Percentiles rank a stretch among this genome's conserved stretches.
Conservation (phyloP, 2,888 invertebrate species). For the Escarpia spicata region DNA sequence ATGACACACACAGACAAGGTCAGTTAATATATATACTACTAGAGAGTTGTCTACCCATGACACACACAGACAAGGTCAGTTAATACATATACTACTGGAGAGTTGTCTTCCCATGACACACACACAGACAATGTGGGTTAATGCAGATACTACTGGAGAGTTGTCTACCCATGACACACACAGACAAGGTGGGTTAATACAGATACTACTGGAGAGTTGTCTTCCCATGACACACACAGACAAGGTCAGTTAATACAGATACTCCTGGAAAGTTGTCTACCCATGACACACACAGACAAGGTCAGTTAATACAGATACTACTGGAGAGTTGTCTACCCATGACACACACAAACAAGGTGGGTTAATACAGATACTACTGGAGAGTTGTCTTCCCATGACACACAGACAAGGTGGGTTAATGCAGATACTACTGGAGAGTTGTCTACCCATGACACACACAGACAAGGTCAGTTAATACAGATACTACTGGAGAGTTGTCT, state of each 20-base stretch:
- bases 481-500: slow-evolving; percentile 72
- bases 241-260: slow-evolving; percentile 17
- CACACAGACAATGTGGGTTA: slow-evolving; percentile 66
- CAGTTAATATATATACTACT: too few species aligned
- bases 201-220: slow-evolving; percentile 74
- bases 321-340: slow-evolving; percentile 78
- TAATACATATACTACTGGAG: slow-evolving; percentile 94
- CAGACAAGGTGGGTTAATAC: slow-evolving; percentile 23
- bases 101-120: slow-evolving; percentile 84
- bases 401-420: slow-evolving; percentile 24
- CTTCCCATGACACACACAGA: slow-evolving; percentile 78
- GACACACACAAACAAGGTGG: slow-evolving; percentile 69
- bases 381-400: slow-evolving; percentile 82
- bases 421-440: slow-evolving; percentile 65
- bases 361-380: neutral
- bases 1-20: too few species aligned
- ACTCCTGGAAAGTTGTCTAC: slow-evolving; percentile 77
- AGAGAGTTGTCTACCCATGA: too few species aligned
- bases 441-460: slow-evolving; percentile 80
- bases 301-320: slow-evolving; percentile 7
- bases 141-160: slow-evolving; percentile 69
- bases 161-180: slow-evolving; percentile 83
- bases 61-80: too few species aligned
- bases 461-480: slow-evolving; percentile 24
- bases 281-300: slow-evolving; percentile 73